Evolutionary conservation across 2,888 invertebrate genomes (phyloP).

Genomic region (Lamproptera curius): DNA sequence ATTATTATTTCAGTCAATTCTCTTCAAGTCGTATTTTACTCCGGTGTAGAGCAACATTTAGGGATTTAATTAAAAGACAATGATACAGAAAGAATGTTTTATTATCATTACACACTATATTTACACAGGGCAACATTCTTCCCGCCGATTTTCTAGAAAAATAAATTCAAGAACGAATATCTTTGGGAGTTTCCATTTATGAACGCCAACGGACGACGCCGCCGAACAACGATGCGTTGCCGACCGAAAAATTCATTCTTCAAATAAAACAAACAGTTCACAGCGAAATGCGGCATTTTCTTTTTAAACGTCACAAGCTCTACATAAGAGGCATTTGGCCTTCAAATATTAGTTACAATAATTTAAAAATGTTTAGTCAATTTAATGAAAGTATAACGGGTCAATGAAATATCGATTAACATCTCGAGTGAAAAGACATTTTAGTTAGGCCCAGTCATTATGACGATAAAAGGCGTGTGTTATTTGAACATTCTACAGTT

Average conservation of each 20-base stretch:
- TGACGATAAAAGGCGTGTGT: too few relatives aligned
- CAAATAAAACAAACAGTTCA: slow-evolving; percentile 3
- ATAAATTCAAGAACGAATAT: slow-evolving; percentile 24
- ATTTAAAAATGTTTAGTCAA: too few relatives aligned
- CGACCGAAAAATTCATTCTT: not conserved
- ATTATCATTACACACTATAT: slow-evolving; percentile 24
- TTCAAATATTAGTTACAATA: slow-evolving; percentile 1
- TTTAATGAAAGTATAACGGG: not conserved
- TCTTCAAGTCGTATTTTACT: too few relatives aligned
- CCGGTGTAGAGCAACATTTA: too few relatives aligned
- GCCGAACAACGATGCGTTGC: slow-evolving; percentile 8
- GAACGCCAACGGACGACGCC: slow-evolving; percentile 16
- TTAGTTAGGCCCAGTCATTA: too few relatives aligned
- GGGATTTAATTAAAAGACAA: slow-evolving; percentile 19
- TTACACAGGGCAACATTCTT: slow-evolving; percentile 24
- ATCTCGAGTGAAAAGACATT: too few relatives aligned
- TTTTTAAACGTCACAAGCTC: not conserved
- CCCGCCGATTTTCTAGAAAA: slow-evolving; percentile 26
- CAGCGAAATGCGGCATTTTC: not conserved
- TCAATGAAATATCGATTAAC: too few relatives aligned
- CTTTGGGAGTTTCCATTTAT: slow-evolving; percentile 18
- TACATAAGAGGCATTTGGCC: too few relatives aligned
- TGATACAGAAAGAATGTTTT: slow-evolving; percentile 25
- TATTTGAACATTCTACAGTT: too few relatives aligned
- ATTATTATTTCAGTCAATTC: too few relatives aligned